Evolutionary conservation across 2,888 invertebrate species (phyloP), one percentile per base, ranked within the genome.

Genomic region (Yponomeuta cagnagella): DNA sequence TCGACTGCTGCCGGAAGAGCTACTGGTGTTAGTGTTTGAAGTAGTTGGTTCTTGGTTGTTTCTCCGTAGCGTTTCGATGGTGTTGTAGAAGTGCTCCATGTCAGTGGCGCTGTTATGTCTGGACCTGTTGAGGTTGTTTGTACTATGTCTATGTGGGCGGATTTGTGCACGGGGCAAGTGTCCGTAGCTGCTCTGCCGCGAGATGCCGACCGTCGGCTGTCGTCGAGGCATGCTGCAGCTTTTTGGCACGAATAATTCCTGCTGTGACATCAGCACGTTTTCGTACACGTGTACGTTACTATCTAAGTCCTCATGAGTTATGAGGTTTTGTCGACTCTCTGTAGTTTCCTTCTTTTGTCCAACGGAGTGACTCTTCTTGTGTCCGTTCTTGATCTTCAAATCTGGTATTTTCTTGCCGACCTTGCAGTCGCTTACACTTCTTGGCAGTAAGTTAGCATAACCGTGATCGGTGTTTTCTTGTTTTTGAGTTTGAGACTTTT

Each of bases 211-310:
- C 72, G 80, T 79, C 67, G 86, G 81, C 72, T 86, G 87, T 30
- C 91, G 83, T 2, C 92, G 86, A 69, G 93, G 93, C 92, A 92
- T 91, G 76, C 88, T 91, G 77, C 91, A 90, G 74, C 89, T 92
- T 74, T 85, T 86, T 52, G 90, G 87, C 37, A 86, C 85, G 77
- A 87, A 86, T 3, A 83, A 74, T 58, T 89, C 90, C n/a, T 76
- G 75, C 8, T 58, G 52, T 58, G 52, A 58, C 2, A 75, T 73
- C 73, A 77, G 70, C 8, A 93, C 79, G 79, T 93, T 93, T 74
- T 92, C 93, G 76, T 93, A 93, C 63, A 92, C 88, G 76, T 93
- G 93, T 10, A 85, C 81, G 76, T 79, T 77, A 31, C 65, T 78
- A 71, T 88, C 89, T 71, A 78, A 76, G 73, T 91, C 91, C 71